Percentiles rank a stretch among this genome's conserved stretches.
phyloP scores from a whole-genome alignment of 2,888 invertebrate genomes.

The Ormyrus labotus region DNA sequence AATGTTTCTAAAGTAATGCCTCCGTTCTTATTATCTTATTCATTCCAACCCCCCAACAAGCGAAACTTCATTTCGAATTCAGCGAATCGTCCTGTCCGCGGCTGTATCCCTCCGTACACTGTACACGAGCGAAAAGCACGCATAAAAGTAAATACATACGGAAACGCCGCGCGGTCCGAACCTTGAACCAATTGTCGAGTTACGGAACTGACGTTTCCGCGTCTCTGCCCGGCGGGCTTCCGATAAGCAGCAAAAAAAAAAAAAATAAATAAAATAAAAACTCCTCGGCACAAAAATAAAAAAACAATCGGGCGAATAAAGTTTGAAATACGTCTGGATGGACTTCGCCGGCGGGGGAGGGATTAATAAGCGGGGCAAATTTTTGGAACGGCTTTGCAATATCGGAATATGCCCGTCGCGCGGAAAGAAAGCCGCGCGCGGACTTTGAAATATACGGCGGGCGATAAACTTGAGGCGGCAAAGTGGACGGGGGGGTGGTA shows the following conservation, averaged over 20 bases:
- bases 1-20: slow-evolving; percentile 34
- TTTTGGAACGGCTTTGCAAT: neutral
- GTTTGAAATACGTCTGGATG: no score
- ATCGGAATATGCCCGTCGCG: neutral
- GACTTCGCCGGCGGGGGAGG: no score
- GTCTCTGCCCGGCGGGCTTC: neutral
- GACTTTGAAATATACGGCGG: slow-evolving; percentile 18
- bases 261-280: neutral
- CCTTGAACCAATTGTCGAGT: slow-evolving; percentile 49
- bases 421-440: slow-evolving; percentile 24
- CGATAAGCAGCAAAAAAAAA: slow-evolving; percentile 16
- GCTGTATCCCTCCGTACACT: neutral
- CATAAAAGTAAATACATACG: slow-evolving; percentile 34
- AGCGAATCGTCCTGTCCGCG: slow-evolving; percentile 11
- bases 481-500: neutral
- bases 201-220: slow-evolving; percentile 32
- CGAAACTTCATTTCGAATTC: slow-evolving; percentile 38
- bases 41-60: slow-evolving; percentile 5
- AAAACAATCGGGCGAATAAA: no score
- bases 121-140: neutral
- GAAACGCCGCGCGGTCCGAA: slow-evolving; percentile 23
- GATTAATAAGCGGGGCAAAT: neutral
- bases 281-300: no score
- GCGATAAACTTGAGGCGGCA: slow-evolving; percentile 39
- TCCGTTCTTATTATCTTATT: slow-evolving; percentile 38